Conservation (phyloP, 2,797 vertebrate species). For the Sebastes jordani region DNA sequence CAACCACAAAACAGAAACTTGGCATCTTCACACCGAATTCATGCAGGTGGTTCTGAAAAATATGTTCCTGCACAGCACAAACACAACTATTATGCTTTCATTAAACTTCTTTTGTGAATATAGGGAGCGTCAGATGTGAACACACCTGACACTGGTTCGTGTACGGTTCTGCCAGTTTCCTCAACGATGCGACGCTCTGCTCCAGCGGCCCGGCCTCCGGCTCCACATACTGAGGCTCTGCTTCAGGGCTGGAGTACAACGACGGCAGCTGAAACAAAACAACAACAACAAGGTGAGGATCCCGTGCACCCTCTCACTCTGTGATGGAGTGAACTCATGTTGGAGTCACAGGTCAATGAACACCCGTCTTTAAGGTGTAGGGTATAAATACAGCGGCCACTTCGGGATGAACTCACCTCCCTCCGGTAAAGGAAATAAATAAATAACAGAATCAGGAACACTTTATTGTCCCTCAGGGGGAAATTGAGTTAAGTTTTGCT, state of each 20-base stretch:
- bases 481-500: too few species aligned
- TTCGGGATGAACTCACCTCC: too few species aligned
- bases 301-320: too few species aligned
- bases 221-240: constrained; percentile 75
- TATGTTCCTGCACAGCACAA: background rate
- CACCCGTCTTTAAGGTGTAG: too few species aligned
- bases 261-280: constrained; percentile 84
- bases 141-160: constrained; percentile 87
- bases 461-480: too few species aligned
- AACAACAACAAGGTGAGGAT: constrained; percentile 2
- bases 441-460: too few species aligned
- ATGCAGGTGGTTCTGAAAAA: background rate
- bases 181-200: constrained; percentile 82
- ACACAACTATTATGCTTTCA: background rate
- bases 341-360: too few species aligned
- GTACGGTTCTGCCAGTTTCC: constrained; percentile 85
- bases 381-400: too few species aligned
- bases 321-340: too few species aligned
- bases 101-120: background rate
- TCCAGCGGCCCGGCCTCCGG: constrained; percentile 82
- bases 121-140: background rate
- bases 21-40: too few species aligned
- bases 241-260: constrained; percentile 86
- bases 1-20: too few species aligned
- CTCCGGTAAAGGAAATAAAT: too few species aligned